Conservation (phyloP, 2,888 invertebrate genomes). For the Shargacucullia verbasci region DNA sequence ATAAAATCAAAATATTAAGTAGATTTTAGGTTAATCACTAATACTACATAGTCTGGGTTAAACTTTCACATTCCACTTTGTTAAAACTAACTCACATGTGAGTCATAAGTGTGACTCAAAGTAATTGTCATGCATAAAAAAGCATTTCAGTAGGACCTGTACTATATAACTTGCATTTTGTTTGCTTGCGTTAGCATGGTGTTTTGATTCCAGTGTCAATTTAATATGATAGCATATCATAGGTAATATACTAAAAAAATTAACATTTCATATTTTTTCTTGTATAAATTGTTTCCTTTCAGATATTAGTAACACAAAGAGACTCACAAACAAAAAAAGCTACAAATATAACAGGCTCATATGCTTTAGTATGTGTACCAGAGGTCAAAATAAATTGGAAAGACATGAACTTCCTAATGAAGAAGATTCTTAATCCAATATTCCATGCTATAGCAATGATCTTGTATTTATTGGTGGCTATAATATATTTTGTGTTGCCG, state of each 20-base stretch:
- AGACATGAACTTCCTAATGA: slow-evolving; percentile 92
- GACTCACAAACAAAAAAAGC: slow-evolving; percentile 71
- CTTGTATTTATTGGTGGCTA: slow-evolving; percentile 92
- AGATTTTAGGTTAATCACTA: too few species aligned
- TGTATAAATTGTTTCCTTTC: slow-evolving; percentile 59
- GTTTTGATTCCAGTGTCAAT: not conserved
- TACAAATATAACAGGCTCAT: slow-evolving; percentile 87
- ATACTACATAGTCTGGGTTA: slow-evolving; percentile 17
- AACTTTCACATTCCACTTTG: slow-evolving; percentile 30
- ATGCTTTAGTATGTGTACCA: slow-evolving; percentile 93
- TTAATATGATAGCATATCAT: too few species aligned
- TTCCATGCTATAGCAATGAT: slow-evolving; percentile 93
- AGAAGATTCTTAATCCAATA: slow-evolving; percentile 93
- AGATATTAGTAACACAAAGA: slow-evolving; percentile 79
- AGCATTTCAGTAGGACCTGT: slow-evolving; percentile 11
- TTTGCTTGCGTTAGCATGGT: not conserved
- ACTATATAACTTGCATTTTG: slow-evolving; percentile 1
- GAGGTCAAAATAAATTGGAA: slow-evolving; percentile 92
- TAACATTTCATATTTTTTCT: not conserved
- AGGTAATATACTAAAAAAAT: too few species aligned
- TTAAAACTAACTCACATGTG: slow-evolving; percentile 17
- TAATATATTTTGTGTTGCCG: slow-evolving; percentile 95
- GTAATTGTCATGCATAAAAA: slow-evolving; percentile 14
- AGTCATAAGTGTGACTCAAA: slow-evolving; percentile 42
- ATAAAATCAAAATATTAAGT: too few species aligned